phyloP scores from a whole-genome alignment of 2,888 invertebrate genomes.

The Exocentrus adspersus region DNA sequence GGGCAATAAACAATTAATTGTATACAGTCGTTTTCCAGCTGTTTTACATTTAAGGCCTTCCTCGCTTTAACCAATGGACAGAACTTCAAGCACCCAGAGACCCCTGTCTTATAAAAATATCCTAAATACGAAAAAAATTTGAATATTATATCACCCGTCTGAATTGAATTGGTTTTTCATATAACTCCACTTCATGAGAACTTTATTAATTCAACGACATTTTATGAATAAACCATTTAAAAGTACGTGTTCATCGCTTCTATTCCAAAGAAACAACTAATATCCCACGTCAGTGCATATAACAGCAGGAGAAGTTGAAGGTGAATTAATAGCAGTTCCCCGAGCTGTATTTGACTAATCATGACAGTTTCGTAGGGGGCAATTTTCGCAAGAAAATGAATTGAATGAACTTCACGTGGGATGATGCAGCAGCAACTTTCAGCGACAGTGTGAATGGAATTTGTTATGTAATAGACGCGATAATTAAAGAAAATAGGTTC shows the following conservation, averaged over 20 bases:
- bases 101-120: too few species aligned
- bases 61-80: too few species aligned
- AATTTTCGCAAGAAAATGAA: not conserved
- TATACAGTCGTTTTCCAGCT: not conserved
- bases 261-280: conserved; percentile 1
- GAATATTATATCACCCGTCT: too few species aligned
- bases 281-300: not conserved
- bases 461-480: too few species aligned
- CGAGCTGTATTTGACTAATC: not conserved
- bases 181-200: not conserved
- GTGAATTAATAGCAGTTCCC: not conserved
- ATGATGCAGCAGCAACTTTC: not conserved
- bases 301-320: not conserved
- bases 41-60: not conserved
- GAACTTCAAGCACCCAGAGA: too few species aligned
- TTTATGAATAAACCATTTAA: not conserved
- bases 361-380: not conserved
- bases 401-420: not conserved
- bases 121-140: too few species aligned
- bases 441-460: too few species aligned
- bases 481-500: too few species aligned
- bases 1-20: not conserved
- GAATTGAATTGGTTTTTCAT: too few species aligned
- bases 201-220: not conserved
- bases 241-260: not conserved